Conservation (phyloP, 2,797 vertebrate genomes). For the Ataeniobius toweri region DNA sequence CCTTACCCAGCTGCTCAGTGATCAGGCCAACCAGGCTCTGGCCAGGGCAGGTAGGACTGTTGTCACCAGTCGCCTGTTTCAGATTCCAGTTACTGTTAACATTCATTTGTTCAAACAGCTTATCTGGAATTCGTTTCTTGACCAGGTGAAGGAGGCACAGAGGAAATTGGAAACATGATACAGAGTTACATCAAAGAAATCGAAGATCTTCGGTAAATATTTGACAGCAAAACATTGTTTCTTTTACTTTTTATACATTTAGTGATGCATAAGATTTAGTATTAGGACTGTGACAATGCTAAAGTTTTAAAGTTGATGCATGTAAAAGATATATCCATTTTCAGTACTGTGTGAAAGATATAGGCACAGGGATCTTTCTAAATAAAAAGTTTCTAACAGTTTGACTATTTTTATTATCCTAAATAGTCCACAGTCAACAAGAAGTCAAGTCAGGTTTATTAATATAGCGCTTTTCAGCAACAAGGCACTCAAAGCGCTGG, state of each 20-base stretch:
- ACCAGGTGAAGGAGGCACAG: slow-evolving; percentile 93
- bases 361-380: background rate
- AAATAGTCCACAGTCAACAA: background rate
- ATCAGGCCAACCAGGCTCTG: slow-evolving; percentile 91
- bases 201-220: slow-evolving; percentile 91
- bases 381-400: background rate
- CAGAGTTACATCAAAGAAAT: slow-evolving; percentile 97
- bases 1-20: slow-evolving; percentile 90
- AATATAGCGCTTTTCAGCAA: too few species aligned
- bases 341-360: background rate
- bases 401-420: background rate
- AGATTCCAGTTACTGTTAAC: background rate
- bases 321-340: background rate
- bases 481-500: too few species aligned
- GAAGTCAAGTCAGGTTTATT: background rate
- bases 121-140: background rate
- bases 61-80: background rate
- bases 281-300: background rate
- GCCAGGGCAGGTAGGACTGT: slow-evolving; percentile 83
- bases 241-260: background rate
- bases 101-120: background rate
- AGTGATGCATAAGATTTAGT: background rate
- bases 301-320: background rate
- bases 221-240: background rate
- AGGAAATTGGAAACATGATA: slow-evolving; percentile 98